Evolutionary conservation across 2,113 vertebrate genomes (phyloP).

Genomic region (Dicerorhinus sumatrensis): DNA sequence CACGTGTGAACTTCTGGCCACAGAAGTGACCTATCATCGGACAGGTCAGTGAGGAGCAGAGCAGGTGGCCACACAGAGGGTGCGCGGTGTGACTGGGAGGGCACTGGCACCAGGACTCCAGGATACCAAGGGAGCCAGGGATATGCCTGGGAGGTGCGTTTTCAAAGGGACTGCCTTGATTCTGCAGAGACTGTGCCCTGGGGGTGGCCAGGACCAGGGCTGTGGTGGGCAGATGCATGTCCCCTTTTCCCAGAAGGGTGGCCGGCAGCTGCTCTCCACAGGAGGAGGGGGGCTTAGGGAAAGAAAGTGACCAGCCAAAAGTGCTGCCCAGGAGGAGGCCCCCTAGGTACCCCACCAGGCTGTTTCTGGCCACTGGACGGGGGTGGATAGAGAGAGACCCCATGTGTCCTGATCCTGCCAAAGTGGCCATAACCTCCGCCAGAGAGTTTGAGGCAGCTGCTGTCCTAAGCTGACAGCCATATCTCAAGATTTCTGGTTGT

Average conservation of each 20-base stretch:
- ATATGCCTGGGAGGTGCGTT: not conserved
- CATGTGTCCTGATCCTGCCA: not conserved
- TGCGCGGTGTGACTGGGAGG: not conserved
- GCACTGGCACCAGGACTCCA: not conserved
- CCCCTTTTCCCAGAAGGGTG: not conserved
- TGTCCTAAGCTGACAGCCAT: not conserved
- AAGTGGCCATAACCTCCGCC: not conserved
- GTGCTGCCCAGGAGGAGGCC: not conserved
- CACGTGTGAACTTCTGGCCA: not conserved
- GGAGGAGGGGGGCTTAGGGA: not conserved
- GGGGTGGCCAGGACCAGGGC: not conserved
- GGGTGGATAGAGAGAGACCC: not conserved
- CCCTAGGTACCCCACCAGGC: accelerated
- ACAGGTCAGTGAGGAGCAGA: not conserved
- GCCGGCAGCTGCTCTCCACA: not conserved
- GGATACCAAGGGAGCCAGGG: not conserved
- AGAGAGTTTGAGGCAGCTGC: not conserved
- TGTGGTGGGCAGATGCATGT: not conserved
- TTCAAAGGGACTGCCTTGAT: not conserved
- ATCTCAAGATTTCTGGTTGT: not conserved
- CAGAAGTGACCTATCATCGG: too few relatives aligned
- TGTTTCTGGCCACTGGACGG: not conserved
- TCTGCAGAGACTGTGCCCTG: accelerated
- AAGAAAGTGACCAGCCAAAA: too few relatives aligned
- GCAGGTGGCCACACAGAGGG: not conserved